Conservation (phyloP, 2,113 vertebrate species). For the Bambusicola thoracicus region DNA sequence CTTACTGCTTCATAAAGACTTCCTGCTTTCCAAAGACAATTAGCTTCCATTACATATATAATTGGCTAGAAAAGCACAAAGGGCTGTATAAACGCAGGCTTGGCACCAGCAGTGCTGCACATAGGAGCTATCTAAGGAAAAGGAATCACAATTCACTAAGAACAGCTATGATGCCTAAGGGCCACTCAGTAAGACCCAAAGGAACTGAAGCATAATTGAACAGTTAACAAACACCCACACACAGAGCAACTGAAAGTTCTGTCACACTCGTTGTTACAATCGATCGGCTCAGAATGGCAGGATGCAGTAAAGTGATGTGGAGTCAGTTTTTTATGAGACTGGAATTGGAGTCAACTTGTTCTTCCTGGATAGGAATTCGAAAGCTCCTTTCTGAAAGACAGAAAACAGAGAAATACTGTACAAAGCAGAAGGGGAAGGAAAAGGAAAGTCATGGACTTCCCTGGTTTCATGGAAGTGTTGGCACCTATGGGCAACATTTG, state of each 20-base stretch:
- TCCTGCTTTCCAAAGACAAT: not conserved
- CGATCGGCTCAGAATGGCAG: not conserved
- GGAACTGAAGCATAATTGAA: not conserved
- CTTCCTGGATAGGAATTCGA: constrained; percentile 78
- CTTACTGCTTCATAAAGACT: not conserved
- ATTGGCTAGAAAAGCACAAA: not conserved
- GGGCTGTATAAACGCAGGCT: not conserved
- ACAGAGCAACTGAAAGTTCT: not conserved
- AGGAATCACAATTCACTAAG: not conserved
- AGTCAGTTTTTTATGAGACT: constrained; percentile 73
- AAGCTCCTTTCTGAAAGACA: constrained; percentile 55
- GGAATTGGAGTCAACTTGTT: constrained; percentile 61
- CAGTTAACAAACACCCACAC: not conserved
- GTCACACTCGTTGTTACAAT: not conserved
- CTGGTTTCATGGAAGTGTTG: not conserved
- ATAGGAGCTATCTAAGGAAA: too few species aligned
- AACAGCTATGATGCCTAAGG: not conserved
- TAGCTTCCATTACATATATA: too few species aligned
- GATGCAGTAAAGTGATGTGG: rapidly evolving
- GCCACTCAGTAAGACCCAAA: rapidly evolving
- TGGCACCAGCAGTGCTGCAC: not conserved
- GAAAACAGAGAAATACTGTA: not conserved
- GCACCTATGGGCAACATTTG: not conserved
- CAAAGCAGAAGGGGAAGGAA: not conserved
- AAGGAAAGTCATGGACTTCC: not conserved